Evolutionary conservation across 2,888 invertebrate genomes (phyloP).

Genomic region (Lomographa bimaculata): DNA sequence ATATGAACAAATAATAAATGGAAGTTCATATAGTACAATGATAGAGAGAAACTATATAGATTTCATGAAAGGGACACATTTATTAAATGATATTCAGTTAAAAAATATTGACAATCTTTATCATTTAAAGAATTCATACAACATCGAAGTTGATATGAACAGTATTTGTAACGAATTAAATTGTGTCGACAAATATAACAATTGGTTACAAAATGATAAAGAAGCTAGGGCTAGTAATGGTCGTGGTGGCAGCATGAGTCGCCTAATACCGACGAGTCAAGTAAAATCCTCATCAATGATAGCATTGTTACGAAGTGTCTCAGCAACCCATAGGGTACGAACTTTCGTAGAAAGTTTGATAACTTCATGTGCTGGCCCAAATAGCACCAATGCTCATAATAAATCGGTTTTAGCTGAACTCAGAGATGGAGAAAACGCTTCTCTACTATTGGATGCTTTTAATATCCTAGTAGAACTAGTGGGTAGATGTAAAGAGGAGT

Average conservation of each 20-base stretch:
- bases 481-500: slow-evolving; percentile 60
- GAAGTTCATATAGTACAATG: slow-evolving; percentile 40
- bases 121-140: slow-evolving; percentile 68
- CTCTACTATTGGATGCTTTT: slow-evolving; percentile 54
- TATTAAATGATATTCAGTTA: slow-evolving; percentile 53
- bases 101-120: slow-evolving; percentile 63
- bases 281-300: slow-evolving; percentile 49
- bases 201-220: slow-evolving; percentile 43
- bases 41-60: slow-evolving; percentile 74
- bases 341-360: slow-evolving; percentile 61
- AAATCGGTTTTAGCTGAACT: slow-evolving; percentile 45
- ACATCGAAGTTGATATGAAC: slow-evolving; percentile 54
- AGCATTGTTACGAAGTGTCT: slow-evolving; percentile 54
- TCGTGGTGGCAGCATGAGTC: slow-evolving; percentile 51
- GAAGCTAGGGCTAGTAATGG: slow-evolving; percentile 47
- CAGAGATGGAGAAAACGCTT: slow-evolving; percentile 59
- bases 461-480: slow-evolving; percentile 60
- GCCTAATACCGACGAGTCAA: slow-evolving; percentile 50
- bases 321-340: slow-evolving; percentile 58
- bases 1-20: slow-evolving; percentile 68
- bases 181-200: slow-evolving; percentile 43
- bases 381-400: slow-evolving; percentile 23
- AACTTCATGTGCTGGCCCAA: slow-evolving; percentile 32
- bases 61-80: slow-evolving; percentile 67
- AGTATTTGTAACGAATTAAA: slow-evolving; percentile 56